These are phyloP conservation scores for Tetranychus piercei DNA, from an alignment of 2,888 invertebrate genomes.

Conservation along the genomic window DNA sequence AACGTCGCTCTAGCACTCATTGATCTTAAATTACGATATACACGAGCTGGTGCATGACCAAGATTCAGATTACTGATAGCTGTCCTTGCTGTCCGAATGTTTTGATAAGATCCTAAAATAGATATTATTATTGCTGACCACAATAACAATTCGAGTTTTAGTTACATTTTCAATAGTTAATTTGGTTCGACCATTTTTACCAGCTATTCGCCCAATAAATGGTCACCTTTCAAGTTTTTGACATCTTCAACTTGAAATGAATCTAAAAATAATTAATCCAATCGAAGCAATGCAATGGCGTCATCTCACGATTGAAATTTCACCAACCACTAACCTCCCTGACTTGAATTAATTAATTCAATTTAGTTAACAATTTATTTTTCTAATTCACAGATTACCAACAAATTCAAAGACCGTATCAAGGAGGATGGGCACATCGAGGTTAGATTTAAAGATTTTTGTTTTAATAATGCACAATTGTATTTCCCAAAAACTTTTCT, in stretches of 20 bases:
- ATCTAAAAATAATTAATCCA: constrained; percentile 92
- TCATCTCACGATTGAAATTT: too few relatives aligned
- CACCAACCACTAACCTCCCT: too few relatives aligned
- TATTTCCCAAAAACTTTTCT: too few relatives aligned
- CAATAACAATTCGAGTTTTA: constrained; percentile 89
- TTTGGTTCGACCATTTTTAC: constrained; percentile 89
- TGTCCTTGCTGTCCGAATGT: constrained; percentile 77
- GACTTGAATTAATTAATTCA: too few relatives aligned
- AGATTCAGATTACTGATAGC: constrained; percentile 90
- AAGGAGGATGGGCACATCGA: too few relatives aligned
- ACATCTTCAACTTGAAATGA: constrained; percentile 89
- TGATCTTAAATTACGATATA: constrained; percentile 1
- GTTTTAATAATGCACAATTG: too few relatives aligned
- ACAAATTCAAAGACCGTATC: too few relatives aligned
- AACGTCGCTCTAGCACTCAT: too few relatives aligned
- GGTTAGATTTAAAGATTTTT: too few relatives aligned
- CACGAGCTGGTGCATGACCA: constrained; percentile 34
- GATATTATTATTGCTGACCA: constrained; percentile 92
- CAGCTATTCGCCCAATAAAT: constrained; percentile 85
- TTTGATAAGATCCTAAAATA: constrained; percentile 88
- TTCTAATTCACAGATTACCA: too few relatives aligned
- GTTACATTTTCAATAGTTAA: constrained; percentile 97
- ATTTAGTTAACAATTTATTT: too few relatives aligned
- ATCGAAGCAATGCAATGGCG: constrained; percentile 70
- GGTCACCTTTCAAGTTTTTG: constrained; percentile 82